Base-by-base conservation (phyloP, 2,797 vertebrate species). In the Lacerta bilineata region DNA sequence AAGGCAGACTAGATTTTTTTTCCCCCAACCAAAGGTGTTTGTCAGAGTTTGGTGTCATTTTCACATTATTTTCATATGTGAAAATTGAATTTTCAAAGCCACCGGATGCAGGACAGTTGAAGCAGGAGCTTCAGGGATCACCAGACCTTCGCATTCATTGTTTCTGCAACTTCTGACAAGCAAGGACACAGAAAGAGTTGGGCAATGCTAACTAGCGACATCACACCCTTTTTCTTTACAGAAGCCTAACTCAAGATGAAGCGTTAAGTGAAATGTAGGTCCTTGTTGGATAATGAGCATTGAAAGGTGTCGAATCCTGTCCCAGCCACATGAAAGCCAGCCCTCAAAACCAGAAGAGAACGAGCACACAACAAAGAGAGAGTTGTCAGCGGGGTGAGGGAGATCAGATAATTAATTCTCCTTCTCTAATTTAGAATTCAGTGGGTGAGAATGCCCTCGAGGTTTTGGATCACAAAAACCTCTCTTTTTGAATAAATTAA, bases 121-220 rank as follows among this genome's bases (percentile, higher is more conserved):
- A 89, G 86, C 33, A 93, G 86, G 20, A 84, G 87, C 88, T 84
- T 69, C 87, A 80, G 80, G 11, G 86, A 93, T 91, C 33, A 86
- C 84, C 69, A 91, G 82, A 89, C 80, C 7, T 91, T 81, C 90
- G 95, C 95, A 90, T 80, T 66, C 76, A 80, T 91, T 80, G 89
- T 87, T 90, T 90, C 50, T 88, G 80, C 84, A 86, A 66, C 27
- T 55, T 84, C 23, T 86, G 92, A 93, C 89, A 96, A 95, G 93
- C 41, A 93, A 94, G 91, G 89, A 93, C 95, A 92, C 33, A 68
- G 93, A 91, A 93, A 89, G 80, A 89, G 82, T 78, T 86, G 85
- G 0, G 0, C 91, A 89, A 91, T 93, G 88, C 88, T 71, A 88
- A 55, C 25, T 36, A 81, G 88, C 64, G 8, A 66, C 91, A 92